A percentile compares a stretch with the other conserved stretches of the same genome.
These are phyloP conservation scores for Sarcophaga subvicina DNA, from an alignment of 2,888 invertebrate genomes.

Conservation along the genomic window DNA sequence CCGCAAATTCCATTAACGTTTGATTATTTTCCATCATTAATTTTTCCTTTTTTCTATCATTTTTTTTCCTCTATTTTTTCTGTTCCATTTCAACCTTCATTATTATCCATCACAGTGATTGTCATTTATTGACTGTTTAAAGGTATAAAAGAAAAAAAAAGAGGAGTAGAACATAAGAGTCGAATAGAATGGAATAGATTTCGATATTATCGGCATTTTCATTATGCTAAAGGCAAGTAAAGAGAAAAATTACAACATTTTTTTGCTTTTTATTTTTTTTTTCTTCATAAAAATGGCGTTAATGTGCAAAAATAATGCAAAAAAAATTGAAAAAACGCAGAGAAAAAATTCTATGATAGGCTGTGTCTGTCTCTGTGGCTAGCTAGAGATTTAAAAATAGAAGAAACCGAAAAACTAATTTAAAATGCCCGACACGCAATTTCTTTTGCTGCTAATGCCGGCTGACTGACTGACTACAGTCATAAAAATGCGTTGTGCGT, in stretches of 20 bases:
- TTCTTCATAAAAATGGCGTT: constrained; percentile 46
- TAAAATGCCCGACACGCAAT: constrained; percentile 68
- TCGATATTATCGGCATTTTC: constrained; percentile 51
- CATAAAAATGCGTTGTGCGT: constrained; percentile 56
- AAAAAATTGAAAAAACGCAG: constrained; percentile 9
- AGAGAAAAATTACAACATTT: not conserved
- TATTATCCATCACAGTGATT: constrained; percentile 63
- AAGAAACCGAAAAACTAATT: constrained; percentile 51
- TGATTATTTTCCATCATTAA: constrained; percentile 26
- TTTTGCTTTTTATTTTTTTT: not conserved
- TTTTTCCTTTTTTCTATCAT: constrained; percentile 2
- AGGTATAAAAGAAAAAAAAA: not conserved
- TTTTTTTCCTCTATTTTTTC: constrained; percentile 5
- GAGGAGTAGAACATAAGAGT: too few relatives aligned
- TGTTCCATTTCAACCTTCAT: constrained; percentile 46
- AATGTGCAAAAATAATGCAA: constrained; percentile 41
- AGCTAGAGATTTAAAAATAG: not conserved
- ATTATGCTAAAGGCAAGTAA: constrained; percentile 17
- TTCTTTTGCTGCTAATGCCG: constrained; percentile 50
- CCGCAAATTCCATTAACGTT: constrained; percentile 53
- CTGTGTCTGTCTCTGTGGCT: not conserved
- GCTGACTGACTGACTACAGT: constrained; percentile 30
- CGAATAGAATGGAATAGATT: not conserved
- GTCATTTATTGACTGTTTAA: constrained; percentile 65
- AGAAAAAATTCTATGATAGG: not conserved